Evolutionary conservation across 2,797 vertebrate genomes (phyloP).

Genomic region (Spinus olivaceus): DNA sequence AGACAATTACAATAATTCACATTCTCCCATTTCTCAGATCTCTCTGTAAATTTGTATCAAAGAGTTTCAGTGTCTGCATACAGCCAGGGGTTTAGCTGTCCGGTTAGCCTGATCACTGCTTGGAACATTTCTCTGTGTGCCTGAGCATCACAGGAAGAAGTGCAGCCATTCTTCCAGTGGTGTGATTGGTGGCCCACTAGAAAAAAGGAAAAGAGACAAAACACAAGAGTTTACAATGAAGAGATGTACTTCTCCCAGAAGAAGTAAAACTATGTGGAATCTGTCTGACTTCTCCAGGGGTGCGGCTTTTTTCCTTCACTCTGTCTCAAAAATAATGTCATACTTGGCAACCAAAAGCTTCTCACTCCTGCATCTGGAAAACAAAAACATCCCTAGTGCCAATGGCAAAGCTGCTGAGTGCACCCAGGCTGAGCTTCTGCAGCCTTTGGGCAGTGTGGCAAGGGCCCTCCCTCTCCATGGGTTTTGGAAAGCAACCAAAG

Average conservation of each 20-base stretch:
- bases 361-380: neutral
- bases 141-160: neutral
- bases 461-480: neutral
- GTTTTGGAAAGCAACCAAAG: slow-evolving; percentile 4
- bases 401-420: neutral
- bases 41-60: neutral
- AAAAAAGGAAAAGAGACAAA: neutral
- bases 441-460: neutral
- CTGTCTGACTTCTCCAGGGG: neutral
- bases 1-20: neutral
- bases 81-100: neutral
- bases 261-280: slow-evolving; percentile 8
- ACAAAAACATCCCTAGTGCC: neutral
- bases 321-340: slow-evolving; percentile 13
- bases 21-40: neutral
- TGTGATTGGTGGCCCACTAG: neutral
- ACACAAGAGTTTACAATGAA: neutral
- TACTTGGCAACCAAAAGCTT: neutral
- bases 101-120: neutral
- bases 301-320: neutral
- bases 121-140: neutral
- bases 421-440: neutral
- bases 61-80: neutral
- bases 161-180: neutral
- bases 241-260: neutral